Evolutionary conservation across 1,140 invertebrate genomes (phyloP).

Genomic region (Cydia pomonella): DNA sequence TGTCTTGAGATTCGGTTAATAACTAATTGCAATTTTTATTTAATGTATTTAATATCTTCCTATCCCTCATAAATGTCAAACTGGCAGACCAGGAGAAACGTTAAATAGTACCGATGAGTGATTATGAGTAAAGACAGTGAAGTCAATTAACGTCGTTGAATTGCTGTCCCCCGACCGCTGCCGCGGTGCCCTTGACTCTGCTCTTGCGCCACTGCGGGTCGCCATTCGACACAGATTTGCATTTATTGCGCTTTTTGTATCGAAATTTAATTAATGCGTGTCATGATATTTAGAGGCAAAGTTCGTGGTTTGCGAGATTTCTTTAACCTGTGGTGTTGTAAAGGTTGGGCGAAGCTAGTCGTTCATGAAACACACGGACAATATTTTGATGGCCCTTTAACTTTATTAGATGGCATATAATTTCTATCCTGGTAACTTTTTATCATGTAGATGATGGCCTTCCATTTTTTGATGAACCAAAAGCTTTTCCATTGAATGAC

Average conservation of each 20-base stretch:
- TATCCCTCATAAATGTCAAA: too few species aligned
- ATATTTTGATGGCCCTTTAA: neutral
- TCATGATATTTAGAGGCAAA: slow-evolving; percentile 17
- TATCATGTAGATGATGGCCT: too few species aligned
- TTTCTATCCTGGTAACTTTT: too few species aligned
- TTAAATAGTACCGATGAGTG: neutral
- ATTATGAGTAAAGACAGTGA: neutral
- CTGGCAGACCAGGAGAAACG: too few species aligned
- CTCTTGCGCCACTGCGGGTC: slow-evolving; percentile 2
- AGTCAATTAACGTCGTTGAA: neutral
- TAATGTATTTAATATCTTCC: too few species aligned
- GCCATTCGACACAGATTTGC: slow-evolving; percentile 17
- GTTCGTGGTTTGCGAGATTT: slow-evolving; percentile 12
- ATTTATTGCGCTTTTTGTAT: slow-evolving; percentile 20
- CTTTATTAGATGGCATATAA: neutral
- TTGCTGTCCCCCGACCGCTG: neutral
- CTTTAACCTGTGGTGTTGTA: neutral
- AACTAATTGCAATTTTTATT: too few species aligned
- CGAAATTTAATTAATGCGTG: slow-evolving; percentile 19
- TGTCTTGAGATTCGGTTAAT: too few species aligned
- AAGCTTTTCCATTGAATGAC: too few species aligned
- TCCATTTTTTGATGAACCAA: too few species aligned
- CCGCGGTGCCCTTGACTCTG: slow-evolving; percentile 15
- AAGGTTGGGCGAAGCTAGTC: neutral
- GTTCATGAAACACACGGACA: neutral